Conservation (phyloP, 2,113 vertebrate species). For the Campylorhamphus procurvoides region DNA sequence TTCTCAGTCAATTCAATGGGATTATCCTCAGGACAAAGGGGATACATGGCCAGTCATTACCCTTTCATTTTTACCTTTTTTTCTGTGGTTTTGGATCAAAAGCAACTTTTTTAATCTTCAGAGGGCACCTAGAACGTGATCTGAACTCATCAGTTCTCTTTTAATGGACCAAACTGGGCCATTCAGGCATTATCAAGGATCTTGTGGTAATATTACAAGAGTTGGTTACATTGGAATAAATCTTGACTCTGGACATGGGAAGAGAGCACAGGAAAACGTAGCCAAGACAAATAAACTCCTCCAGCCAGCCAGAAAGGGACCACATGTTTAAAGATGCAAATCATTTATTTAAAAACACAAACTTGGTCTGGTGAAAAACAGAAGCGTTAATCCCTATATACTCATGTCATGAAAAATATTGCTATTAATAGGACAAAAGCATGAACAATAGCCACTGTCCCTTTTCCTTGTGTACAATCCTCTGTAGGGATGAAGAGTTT, state of each 20-base stretch:
- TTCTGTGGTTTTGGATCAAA: not conserved
- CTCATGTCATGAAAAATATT: not conserved
- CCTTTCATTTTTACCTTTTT: not conserved
- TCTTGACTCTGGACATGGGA: not conserved
- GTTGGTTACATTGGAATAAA: not conserved
- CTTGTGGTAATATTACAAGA: not conserved
- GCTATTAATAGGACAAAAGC: not conserved
- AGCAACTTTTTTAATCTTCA: not conserved
- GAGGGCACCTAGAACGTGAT: not conserved
- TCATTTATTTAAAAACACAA: not conserved
- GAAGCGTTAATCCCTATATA: not conserved
- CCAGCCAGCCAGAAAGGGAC: conserved; percentile 9
- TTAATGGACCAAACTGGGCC: not conserved
- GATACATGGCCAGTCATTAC: not conserved
- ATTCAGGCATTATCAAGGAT: not conserved
- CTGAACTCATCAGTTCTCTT: not conserved
- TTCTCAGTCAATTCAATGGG: not conserved
- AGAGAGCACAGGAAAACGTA: not conserved
- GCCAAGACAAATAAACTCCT: not conserved
- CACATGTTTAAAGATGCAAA: not conserved
- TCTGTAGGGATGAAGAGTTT: not conserved
- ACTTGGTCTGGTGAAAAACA: not conserved
- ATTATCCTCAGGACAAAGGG: not conserved
- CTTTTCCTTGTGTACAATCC: not conserved
- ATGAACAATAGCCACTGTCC: not conserved